phyloP scores from a whole-genome alignment of 2,888 invertebrate species.

The Drosophila ustulata region DNA sequence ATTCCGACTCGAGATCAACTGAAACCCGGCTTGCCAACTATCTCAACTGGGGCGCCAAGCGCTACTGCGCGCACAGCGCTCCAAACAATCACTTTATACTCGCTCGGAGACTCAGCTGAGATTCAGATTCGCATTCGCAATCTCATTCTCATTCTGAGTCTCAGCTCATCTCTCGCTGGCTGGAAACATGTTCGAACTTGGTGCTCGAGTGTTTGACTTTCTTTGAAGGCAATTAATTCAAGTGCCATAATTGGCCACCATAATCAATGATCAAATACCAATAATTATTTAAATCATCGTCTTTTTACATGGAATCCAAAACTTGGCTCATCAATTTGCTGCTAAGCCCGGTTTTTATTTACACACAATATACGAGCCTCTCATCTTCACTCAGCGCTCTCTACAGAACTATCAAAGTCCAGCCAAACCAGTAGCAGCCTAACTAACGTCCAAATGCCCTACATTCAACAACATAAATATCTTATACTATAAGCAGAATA shows the following conservation, averaged over 20 bases:
- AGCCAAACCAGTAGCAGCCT: neutral
- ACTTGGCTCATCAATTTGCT: neutral
- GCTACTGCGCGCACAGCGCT: slow-evolving; percentile 49
- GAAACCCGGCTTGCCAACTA: slow-evolving; percentile 11
- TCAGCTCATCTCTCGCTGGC: slow-evolving; percentile 25
- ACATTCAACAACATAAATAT: neutral
- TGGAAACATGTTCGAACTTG: neutral
- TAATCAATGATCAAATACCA: neutral
- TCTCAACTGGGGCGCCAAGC: slow-evolving; percentile 41
- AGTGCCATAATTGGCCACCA: neutral
- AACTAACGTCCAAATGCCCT: slow-evolving; percentile 1
- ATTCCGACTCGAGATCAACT: neutral
- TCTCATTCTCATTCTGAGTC: slow-evolving; percentile 2
- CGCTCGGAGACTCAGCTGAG: neutral
- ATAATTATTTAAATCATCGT: slow-evolving; percentile 1
- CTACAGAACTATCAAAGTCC: neutral
- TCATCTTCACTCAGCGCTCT: slow-evolving; percentile 8
- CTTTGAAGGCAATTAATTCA: slow-evolving; percentile 4
- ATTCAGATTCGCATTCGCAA: neutral
- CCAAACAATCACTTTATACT: slow-evolving; percentile 40
- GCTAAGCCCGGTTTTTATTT: neutral
- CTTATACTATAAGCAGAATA: neutral
- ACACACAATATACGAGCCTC: neutral
- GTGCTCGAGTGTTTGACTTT: slow-evolving; percentile 10
- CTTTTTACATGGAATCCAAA: slow-evolving; percentile 3